These are phyloP conservation scores for Paralvinella palmiformis DNA, from an alignment of 1,140 invertebrate species.

Conservation along the genomic window DNA sequence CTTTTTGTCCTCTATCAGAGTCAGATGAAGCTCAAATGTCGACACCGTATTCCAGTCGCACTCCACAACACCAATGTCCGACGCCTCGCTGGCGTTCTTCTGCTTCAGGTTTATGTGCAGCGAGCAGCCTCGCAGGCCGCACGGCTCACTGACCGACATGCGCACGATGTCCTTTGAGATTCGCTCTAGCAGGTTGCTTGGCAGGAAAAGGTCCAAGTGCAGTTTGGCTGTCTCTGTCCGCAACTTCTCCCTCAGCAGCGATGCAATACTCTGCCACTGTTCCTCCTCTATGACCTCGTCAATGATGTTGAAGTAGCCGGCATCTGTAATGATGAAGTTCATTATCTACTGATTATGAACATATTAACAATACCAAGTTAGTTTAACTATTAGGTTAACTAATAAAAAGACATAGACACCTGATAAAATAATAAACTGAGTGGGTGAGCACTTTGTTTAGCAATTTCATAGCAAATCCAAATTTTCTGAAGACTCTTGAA, in stretches of 20 bases:
- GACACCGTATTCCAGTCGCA: constrained; percentile 75
- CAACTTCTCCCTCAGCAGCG: not conserved
- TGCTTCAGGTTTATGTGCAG: constrained; percentile 43
- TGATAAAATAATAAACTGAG: too few relatives aligned
- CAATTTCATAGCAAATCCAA: too few relatives aligned
- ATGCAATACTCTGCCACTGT: not conserved
- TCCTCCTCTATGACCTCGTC: not conserved
- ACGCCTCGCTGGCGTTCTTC: constrained; percentile 27
- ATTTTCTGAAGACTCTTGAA: too few relatives aligned
- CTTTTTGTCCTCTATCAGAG: constrained; percentile 71
- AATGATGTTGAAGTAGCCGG: not conserved
- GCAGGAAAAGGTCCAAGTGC: constrained; percentile 71
- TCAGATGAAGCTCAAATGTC: constrained; percentile 78
- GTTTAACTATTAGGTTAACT: too few relatives aligned
- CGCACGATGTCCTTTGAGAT: constrained; percentile 69
- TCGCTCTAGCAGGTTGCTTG: constrained; percentile 66
- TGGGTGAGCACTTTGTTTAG: too few relatives aligned
- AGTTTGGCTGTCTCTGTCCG: constrained; percentile 51
- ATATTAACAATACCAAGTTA: too few relatives aligned
- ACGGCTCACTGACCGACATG: constrained; percentile 77
- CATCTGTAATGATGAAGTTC: too few relatives aligned
- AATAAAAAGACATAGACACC: too few relatives aligned
- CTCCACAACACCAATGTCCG: constrained; percentile 62
- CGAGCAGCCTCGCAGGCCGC: constrained; percentile 60
- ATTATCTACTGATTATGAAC: too few relatives aligned